Conservation (phyloP, 2,797 vertebrate species). For the Galaxias olidus region DNA sequence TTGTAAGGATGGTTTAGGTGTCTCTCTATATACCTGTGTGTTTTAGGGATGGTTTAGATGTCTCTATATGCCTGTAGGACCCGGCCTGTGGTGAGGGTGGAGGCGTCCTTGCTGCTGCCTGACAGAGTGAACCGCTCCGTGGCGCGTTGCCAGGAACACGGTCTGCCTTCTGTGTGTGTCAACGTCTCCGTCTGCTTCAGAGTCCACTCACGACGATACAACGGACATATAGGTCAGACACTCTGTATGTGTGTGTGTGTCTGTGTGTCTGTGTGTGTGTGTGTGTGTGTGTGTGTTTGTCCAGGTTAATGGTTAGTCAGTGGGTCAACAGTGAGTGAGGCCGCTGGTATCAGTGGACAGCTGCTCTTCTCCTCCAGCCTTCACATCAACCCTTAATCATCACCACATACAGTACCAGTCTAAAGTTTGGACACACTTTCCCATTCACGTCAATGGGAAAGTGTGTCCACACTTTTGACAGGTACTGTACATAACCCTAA, state of each 20-base stretch:
- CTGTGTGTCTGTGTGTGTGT: neutral
- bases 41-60: neutral
- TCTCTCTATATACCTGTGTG: neutral
- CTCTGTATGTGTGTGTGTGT: neutral
- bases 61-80: conserved; percentile 72
- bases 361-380: no score
- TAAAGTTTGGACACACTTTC: no score
- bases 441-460: no score
- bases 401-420: no score
- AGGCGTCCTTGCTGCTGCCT: conserved; percentile 80
- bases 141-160: conserved; percentile 78
- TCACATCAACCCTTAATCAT: no score
- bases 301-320: neutral
- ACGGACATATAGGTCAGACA: conserved; percentile 81
- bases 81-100: conserved; percentile 87
- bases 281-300: neutral
- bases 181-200: conserved; percentile 85
- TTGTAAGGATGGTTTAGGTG: neutral
- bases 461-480: no score
- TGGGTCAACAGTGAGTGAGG: no score
- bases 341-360: no score
- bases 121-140: conserved; percentile 80
- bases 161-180: conserved; percentile 79
- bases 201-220: conserved; percentile 80
- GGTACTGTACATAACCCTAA: no score